phyloP scores from a whole-genome alignment of 2,888 invertebrate genomes.

The Caenorhabditis drosophilae region DNA sequence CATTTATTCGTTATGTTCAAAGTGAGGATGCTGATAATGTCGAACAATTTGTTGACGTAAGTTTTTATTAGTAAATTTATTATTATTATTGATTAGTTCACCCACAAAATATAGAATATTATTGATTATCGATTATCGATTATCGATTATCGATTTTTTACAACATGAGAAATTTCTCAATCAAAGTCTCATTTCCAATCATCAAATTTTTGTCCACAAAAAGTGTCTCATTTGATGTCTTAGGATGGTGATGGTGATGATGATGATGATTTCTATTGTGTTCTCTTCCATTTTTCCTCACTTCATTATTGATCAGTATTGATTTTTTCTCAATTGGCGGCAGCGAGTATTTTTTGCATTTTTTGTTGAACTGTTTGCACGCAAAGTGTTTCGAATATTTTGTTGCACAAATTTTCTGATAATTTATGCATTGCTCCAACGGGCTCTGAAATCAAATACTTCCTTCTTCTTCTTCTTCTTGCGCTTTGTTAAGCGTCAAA shows the following conservation, averaged over 20 bases:
- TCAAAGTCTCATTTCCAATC: constrained; percentile 30
- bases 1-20: constrained; percentile 66
- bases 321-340: constrained; percentile 2
- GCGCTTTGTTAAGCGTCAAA: too few species aligned
- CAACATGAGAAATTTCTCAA: constrained; percentile 15
- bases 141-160: too few species aligned
- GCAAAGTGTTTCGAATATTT: constrained; percentile 39
- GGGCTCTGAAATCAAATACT: too few species aligned
- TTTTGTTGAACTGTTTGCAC: constrained; percentile 32
- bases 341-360: constrained; percentile 24
- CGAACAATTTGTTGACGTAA: constrained; percentile 66
- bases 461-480: too few species aligned
- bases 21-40: constrained; percentile 68
- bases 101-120: too few species aligned
- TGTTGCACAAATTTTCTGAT: constrained; percentile 30
- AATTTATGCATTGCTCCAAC: constrained; percentile 29
- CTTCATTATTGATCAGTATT: background rate
- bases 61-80: constrained; percentile 14
- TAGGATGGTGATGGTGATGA: constrained; percentile 6
- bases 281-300: background rate
- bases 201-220: too few species aligned
- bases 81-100: too few species aligned
- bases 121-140: too few species aligned
- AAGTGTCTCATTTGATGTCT: constrained; percentile 12
- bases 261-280: background rate